Conservation (phyloP, 2,888 invertebrate species). For the Pristionchus entomophagus region DNA sequence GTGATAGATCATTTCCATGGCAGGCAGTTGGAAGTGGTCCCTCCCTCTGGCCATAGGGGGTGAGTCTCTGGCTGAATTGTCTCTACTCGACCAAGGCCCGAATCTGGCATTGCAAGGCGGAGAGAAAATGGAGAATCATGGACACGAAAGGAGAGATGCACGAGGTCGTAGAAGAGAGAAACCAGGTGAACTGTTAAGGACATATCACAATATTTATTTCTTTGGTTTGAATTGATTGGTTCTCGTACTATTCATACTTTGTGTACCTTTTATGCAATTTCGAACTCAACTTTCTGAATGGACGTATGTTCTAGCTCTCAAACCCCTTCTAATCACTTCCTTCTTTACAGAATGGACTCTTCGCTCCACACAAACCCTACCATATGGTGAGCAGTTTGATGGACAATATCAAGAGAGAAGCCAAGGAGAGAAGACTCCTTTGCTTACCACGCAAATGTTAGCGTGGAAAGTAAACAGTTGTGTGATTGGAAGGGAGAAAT, state of each 20-base stretch:
- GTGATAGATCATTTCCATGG: too few relatives aligned
- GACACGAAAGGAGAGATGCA: neutral
- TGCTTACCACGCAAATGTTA: too few relatives aligned
- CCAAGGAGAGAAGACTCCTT: too few relatives aligned
- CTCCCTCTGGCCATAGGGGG: neutral
- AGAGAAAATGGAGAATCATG: neutral
- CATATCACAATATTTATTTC: too few relatives aligned
- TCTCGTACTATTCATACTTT: too few relatives aligned
- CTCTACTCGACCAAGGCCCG: neutral
- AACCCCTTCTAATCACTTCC: too few relatives aligned
- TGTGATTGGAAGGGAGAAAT: too few relatives aligned
- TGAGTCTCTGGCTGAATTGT: neutral
- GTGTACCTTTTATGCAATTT: too few relatives aligned
- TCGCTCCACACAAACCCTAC: neutral
- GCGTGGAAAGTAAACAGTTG: too few relatives aligned
- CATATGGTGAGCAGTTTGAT: neutral
- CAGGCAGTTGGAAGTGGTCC: neutral
- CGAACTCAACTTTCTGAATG: too few relatives aligned
- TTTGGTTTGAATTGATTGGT: too few relatives aligned
- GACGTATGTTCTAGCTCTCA: too few relatives aligned
- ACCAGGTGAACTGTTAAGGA: neutral
- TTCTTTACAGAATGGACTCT: neutral
- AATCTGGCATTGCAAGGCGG: constrained; percentile 4
- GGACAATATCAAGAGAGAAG: neutral
- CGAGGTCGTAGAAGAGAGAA: neutral